Evolutionary conservation across 2,888 invertebrate genomes (phyloP).

Genomic region (Aproaerema taeniolella): DNA sequence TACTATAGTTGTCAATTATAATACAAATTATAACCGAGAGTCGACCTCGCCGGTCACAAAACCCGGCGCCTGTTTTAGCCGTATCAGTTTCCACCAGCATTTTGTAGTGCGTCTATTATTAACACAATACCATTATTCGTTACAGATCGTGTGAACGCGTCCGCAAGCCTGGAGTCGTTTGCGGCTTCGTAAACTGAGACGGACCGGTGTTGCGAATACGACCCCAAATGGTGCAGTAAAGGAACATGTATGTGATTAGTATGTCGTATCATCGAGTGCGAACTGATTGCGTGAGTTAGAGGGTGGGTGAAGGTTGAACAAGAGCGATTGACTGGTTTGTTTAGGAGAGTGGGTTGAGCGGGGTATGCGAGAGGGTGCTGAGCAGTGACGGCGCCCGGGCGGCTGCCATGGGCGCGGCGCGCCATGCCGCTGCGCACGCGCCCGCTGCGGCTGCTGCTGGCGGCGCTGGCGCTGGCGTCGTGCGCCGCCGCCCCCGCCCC

Average conservation of each 20-base stretch:
- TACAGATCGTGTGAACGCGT: constrained; percentile 56
- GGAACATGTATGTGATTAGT: constrained; percentile 29
- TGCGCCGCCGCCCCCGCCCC: constrained; percentile 72
- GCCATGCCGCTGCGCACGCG: constrained; percentile 71
- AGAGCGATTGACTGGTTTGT: too few species aligned
- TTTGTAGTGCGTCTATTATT: constrained; percentile 42
- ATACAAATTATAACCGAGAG: too few species aligned
- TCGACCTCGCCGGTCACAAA: constrained; percentile 3
- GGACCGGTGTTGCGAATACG: constrained; percentile 23
- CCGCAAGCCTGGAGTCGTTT: constrained; percentile 46
- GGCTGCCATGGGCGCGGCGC: constrained; percentile 75
- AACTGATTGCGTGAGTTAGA: constrained; percentile 22
- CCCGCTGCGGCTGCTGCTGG: constrained; percentile 72
- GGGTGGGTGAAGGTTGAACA: constrained; percentile 1
- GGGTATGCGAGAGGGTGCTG: constrained; percentile 50
- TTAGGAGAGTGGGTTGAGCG: constrained; percentile 22
- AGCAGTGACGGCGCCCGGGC: constrained; percentile 73
- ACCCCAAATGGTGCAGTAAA: constrained; percentile 39
- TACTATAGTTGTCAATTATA: too few species aligned
- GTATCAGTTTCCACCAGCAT: constrained; percentile 31
- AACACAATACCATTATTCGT: constrained; percentile 54
- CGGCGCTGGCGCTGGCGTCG: constrained; percentile 72
- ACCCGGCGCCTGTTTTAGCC: constrained; percentile 14
- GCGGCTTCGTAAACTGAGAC: constrained; percentile 46
- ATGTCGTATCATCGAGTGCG: constrained; percentile 23